Evolutionary conservation across 2,113 vertebrate genomes (phyloP).

Genomic region (Tetrao urogallus): DNA sequence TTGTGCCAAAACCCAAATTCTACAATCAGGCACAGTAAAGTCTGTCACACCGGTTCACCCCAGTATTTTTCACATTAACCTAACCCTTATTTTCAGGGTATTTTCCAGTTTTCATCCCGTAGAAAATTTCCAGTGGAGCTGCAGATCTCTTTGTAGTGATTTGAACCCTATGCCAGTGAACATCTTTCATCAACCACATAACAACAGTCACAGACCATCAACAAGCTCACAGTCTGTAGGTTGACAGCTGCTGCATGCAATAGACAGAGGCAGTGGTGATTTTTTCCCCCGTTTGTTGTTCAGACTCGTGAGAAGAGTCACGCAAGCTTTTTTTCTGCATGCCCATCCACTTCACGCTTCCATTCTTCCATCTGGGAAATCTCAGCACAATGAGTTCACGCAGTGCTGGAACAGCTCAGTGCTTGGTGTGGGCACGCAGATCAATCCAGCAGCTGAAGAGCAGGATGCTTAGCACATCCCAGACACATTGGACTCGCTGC

Average conservation of each 20-base stretch:
- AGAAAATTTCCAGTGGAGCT: background rate
- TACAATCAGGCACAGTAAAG: background rate
- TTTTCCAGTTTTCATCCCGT: background rate
- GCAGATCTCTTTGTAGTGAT: background rate
- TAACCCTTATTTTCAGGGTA: background rate
- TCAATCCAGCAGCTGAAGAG: background rate
- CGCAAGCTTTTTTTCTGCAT: background rate
- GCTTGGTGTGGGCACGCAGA: background rate
- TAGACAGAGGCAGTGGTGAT: background rate
- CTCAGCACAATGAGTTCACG: background rate
- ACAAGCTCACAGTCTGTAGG: background rate
- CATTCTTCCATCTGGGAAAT: background rate
- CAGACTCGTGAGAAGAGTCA: background rate
- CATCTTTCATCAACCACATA: background rate
- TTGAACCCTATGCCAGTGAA: background rate
- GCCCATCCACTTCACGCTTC: background rate
- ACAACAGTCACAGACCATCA: background rate
- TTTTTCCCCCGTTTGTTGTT: background rate
- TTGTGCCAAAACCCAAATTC: background rate
- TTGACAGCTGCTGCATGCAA: background rate
- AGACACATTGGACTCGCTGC: rapidly evolving
- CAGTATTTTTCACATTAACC: background rate
- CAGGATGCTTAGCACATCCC: background rate
- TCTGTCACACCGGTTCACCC: background rate
- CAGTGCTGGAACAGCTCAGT: background rate